Conservation (phyloP, 1,140 invertebrate genomes). For the Harpegnathos saltator region DNA sequence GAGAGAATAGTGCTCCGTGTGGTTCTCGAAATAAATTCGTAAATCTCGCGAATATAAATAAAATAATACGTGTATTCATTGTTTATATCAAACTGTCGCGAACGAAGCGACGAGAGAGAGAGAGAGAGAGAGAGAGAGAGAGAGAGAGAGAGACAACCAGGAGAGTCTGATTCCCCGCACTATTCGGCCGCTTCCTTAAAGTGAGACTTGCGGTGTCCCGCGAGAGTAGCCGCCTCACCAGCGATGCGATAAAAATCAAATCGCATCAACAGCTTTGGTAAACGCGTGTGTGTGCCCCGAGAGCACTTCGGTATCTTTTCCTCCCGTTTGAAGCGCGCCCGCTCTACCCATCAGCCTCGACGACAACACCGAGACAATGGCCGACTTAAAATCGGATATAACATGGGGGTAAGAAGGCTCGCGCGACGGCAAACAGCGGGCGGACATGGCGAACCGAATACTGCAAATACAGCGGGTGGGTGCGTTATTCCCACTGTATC, state of each 20-base stretch:
- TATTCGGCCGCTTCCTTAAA: background rate
- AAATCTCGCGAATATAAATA: too few relatives aligned
- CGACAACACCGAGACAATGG: conserved; percentile 67
- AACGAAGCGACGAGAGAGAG: too few relatives aligned
- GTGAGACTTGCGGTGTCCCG: background rate
- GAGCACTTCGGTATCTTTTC: conserved; percentile 11
- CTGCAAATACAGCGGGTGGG: conserved; percentile 77
- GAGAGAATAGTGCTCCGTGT: too few relatives aligned
- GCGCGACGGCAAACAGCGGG: conserved; percentile 73
- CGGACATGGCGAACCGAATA: conserved; percentile 74
- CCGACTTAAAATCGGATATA: conserved; percentile 75
- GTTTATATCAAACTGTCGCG: too few relatives aligned
- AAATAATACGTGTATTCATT: too few relatives aligned
- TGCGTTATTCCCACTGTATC: conserved; percentile 82
- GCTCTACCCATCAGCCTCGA: conserved; percentile 49
- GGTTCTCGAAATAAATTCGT: too few relatives aligned
- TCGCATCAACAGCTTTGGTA: background rate
- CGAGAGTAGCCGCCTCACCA: background rate
- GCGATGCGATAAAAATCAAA: background rate
- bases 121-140: too few relatives aligned
- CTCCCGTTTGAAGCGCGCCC: conserved; percentile 26
- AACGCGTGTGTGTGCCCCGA: background rate
- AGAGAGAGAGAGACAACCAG: too few relatives aligned
- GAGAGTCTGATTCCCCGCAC: too few relatives aligned
- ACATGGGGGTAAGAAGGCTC: conserved; percentile 70